A percentile compares a stretch with the other conserved stretches of the same genome.
Evolutionary conservation across 2,113 vertebrate species (phyloP).

Genomic region (Vidua chalybeata): DNA sequence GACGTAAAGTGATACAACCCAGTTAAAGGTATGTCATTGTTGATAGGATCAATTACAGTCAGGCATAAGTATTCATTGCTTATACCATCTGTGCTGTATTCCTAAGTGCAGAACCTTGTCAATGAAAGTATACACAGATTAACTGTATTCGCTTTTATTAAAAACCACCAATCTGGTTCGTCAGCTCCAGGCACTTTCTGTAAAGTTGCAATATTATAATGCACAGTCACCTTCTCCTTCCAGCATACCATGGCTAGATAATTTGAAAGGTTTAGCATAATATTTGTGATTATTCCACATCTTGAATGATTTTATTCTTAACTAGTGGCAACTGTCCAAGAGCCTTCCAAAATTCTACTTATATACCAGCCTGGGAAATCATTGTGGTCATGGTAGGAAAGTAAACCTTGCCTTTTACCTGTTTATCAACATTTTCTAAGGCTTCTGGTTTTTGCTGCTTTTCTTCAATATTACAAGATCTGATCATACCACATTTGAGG

Average conservation of each 20-base stretch:
- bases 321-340: not conserved
- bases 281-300: not conserved
- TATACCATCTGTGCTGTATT: slow-evolving; percentile 62
- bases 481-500: not conserved
- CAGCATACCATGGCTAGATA: not conserved
- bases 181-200: slow-evolving; percentile 5
- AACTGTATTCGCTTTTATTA: slow-evolving; percentile 53
- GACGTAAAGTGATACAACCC: slow-evolving; percentile 65
- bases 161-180: slow-evolving; percentile 44
- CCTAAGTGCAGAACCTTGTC: slow-evolving; percentile 62
- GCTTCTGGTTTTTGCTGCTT: not conserved
- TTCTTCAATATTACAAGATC: not conserved
- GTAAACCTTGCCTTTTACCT: not conserved
- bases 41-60: slow-evolving; percentile 72
- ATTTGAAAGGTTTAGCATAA: not conserved
- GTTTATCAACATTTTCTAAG: not conserved
- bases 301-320: not conserved
- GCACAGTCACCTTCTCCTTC: not conserved
- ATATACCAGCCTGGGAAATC: not conserved
- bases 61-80: slow-evolving; percentile 66
- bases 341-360: not conserved
- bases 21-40: slow-evolving; percentile 71
- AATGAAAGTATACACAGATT: slow-evolving; percentile 52
- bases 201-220: not conserved
- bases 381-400: not conserved